These are phyloP conservation scores for Protobothrops flavoviridis DNA, from an alignment of 2,113 vertebrate species.

Conservation along the genomic window DNA sequence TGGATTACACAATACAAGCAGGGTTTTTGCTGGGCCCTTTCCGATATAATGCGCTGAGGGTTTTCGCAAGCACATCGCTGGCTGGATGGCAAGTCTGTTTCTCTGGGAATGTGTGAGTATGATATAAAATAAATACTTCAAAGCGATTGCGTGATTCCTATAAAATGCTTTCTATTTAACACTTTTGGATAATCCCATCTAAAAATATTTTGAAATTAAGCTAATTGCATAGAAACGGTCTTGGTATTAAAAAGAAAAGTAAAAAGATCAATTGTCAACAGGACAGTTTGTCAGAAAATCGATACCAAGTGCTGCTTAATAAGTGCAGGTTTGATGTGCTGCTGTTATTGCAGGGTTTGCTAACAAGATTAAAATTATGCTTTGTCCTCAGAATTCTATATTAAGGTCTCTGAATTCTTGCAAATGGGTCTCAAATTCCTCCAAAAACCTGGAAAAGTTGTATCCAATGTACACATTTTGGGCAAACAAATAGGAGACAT, in stretches of 20 bases:
- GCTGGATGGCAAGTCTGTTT: conserved; percentile 39
- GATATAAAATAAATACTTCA: conserved; percentile 36
- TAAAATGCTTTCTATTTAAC: conserved; percentile 23
- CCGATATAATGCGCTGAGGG: neutral
- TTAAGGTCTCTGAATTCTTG: neutral
- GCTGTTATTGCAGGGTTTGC: neutral
- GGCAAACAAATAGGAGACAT: neutral
- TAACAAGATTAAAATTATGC: neutral
- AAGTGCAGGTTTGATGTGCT: neutral
- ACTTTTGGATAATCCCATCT: conserved; percentile 5
- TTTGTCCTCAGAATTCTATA: neutral
- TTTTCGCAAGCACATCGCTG: neutral
- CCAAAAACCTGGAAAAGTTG: neutral
- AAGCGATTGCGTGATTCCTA: neutral
- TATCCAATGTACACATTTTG: neutral
- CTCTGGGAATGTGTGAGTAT: neutral
- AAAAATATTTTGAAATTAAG: conserved; percentile 21
- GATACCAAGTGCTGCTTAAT: neutral
- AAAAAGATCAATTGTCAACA: rapidly evolving
- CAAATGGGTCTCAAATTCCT: neutral
- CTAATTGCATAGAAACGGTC: neutral
- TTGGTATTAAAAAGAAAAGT: neutral
- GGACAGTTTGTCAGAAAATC: neutral
- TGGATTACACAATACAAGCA: neutral
- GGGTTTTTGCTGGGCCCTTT: neutral